These are phyloP conservation scores for Tuberolachnus salignus DNA, from an alignment of 2,888 invertebrate genomes.

Conservation along the genomic window DNA sequence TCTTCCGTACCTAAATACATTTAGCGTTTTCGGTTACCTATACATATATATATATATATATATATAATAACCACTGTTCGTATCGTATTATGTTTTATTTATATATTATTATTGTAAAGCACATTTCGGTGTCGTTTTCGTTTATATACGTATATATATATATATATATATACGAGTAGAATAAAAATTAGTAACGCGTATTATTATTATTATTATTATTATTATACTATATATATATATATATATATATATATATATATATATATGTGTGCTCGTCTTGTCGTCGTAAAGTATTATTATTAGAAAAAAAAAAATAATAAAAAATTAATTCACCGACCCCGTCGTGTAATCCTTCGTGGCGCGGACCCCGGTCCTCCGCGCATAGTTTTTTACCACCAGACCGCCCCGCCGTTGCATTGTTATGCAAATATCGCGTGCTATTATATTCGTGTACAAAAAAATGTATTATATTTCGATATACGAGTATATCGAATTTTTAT, in stretches of 20 bases:
- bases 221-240: no score
- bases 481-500: no score
- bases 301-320: neutral
- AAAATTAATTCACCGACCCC: conserved; percentile 33
- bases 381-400: neutral
- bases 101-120: no score
- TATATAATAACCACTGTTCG: no score
- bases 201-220: conserved; percentile 11
- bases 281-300: neutral
- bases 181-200: conserved; percentile 17
- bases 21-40: no score
- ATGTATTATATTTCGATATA: no score
- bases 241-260: neutral
- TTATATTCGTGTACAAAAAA: neutral
- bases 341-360: conserved; percentile 7
- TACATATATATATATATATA: no score
- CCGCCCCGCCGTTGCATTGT: neutral
- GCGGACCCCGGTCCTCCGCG: neutral
- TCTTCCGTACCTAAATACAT: no score
- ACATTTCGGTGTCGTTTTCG: no score
- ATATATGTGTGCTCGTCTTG: neutral
- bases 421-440: neutral
- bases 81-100: no score
- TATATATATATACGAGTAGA: neutral
- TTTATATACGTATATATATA: no score